Conservation (phyloP, 2,888 invertebrate genomes). For the Odontocerum albicorne region DNA sequence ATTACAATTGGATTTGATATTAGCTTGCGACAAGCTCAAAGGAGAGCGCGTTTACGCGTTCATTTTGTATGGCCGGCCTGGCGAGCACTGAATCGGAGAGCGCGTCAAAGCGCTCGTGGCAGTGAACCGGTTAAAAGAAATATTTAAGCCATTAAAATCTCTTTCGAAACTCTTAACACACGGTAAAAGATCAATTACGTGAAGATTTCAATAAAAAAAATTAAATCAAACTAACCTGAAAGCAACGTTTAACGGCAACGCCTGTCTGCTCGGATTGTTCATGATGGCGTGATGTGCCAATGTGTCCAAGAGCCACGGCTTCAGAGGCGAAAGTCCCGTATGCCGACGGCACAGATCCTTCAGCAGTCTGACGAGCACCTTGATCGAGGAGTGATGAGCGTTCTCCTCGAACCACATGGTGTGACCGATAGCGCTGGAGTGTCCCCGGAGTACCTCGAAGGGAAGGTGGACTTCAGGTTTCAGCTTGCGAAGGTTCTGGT, state of each 20-base stretch:
- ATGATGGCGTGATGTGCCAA: slow-evolving; percentile 95
- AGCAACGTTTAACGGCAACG: slow-evolving; percentile 88
- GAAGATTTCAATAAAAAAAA: not conserved
- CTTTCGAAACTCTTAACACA: too few species aligned
- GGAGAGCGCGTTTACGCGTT: too few species aligned
- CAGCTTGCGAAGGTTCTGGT: slow-evolving; percentile 89
- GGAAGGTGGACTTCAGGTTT: slow-evolving; percentile 84
- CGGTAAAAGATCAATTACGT: too few species aligned
- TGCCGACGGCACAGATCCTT: slow-evolving; percentile 89
- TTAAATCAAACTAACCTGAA: slow-evolving; percentile 58
- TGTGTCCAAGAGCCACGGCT: slow-evolving; percentile 96
- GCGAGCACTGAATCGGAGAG: too few species aligned
- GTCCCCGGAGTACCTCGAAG: slow-evolving; percentile 79
- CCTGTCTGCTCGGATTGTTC: slow-evolving; percentile 93
- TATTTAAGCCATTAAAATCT: too few species aligned
- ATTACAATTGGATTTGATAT: too few species aligned
- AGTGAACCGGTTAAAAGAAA: too few species aligned
- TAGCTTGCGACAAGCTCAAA: too few species aligned
- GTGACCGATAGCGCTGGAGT: slow-evolving; percentile 92
- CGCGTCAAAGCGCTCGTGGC: too few species aligned
- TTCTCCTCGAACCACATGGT: slow-evolving; percentile 98
- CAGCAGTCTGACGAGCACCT: slow-evolving; percentile 91
- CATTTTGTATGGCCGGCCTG: too few species aligned
- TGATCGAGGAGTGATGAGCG: slow-evolving; percentile 94
- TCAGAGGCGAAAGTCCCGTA: slow-evolving; percentile 86